Evolutionary conservation across 2,797 vertebrate genomes (phyloP).

Genomic region (Girardinus metallicus): DNA sequence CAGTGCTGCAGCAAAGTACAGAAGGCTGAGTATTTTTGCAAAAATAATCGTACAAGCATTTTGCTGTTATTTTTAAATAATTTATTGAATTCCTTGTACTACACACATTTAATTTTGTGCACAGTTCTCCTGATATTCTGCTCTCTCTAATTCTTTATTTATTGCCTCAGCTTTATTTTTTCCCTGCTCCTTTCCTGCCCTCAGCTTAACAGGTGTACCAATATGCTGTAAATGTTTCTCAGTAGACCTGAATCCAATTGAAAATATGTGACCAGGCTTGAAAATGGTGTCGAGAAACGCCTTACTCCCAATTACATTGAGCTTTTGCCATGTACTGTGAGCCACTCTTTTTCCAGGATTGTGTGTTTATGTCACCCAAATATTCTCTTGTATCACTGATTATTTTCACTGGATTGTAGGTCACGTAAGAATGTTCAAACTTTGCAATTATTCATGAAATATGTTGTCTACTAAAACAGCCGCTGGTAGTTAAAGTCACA

Average conservation of each 20-base stretch:
- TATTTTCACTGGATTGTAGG: not conserved
- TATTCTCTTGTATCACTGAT: not conserved
- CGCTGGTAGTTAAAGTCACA: not conserved
- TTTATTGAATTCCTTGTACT: not conserved
- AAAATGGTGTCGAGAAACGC: not conserved
- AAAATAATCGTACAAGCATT: not conserved
- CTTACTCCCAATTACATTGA: not conserved
- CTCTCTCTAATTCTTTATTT: not conserved
- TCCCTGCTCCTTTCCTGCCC: not conserved
- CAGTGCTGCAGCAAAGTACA: not conserved
- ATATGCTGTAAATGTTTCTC: not conserved
- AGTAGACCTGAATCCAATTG: not conserved
- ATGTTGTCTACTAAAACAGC: not conserved
- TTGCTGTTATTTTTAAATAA: not conserved
- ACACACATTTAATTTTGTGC: not conserved
- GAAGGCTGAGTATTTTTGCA: not conserved
- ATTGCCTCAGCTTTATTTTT: not conserved
- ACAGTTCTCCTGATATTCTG: not conserved
- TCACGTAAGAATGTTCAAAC: not conserved
- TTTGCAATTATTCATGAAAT: not conserved
- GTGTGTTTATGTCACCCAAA: not conserved
- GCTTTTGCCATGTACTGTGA: not conserved
- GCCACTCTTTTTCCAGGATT: not conserved
- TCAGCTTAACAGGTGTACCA: not conserved
- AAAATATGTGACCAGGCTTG: not conserved